Conservation (phyloP, 2,797 vertebrate genomes). For the Myioborus miniatus region DNA sequence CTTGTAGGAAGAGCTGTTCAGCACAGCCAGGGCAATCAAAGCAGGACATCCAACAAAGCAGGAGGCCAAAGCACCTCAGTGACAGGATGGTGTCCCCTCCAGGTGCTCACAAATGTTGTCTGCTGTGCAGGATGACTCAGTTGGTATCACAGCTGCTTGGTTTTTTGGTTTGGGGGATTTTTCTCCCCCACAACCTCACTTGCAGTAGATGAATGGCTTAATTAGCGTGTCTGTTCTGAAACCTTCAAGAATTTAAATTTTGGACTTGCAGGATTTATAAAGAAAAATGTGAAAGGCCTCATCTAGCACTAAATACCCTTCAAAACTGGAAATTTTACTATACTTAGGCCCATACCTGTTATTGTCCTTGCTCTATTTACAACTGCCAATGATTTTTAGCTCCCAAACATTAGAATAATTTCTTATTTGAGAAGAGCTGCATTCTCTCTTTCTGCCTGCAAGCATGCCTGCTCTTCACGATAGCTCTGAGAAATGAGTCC, state of each 20-base stretch:
- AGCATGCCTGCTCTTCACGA: neutral
- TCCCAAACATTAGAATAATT: neutral
- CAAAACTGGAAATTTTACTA: neutral
- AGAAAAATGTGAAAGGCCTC: neutral
- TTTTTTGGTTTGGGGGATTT: neutral
- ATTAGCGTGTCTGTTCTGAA: neutral
- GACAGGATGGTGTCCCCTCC: neutral
- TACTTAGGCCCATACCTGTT: neutral
- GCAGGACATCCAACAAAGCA: neutral
- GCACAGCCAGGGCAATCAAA: neutral
- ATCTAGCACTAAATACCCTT: neutral
- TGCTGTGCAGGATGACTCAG: neutral
- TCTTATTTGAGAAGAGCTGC: neutral
- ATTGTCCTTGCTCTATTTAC: neutral
- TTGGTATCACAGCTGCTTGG: neutral
- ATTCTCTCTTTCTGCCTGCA: neutral
- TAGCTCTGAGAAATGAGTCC: neutral
- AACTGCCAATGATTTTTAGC: neutral
- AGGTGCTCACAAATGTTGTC: neutral
- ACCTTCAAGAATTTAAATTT: neutral
- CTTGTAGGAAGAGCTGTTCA: neutral
- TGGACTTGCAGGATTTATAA: neutral
- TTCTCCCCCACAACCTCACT: rapidly evolving
- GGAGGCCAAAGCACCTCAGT: neutral
- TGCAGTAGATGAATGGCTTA: neutral